Percentiles rank a stretch among this genome's conserved stretches.
Conservation (phyloP, 2,888 invertebrate genomes). For the Platycheirus rosarum region DNA sequence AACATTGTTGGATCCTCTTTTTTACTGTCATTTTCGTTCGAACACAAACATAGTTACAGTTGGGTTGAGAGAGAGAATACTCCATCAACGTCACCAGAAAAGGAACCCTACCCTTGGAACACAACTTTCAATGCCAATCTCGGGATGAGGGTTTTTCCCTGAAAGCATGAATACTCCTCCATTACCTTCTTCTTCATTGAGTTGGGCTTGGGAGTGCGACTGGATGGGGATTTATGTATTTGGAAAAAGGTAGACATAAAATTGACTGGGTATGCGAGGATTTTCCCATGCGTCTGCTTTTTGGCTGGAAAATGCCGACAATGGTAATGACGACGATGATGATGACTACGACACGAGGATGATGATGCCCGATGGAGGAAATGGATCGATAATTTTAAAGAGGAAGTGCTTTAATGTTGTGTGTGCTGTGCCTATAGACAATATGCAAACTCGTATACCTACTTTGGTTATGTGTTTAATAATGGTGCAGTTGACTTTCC, state of each 20-base stretch:
- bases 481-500: conserved; percentile 44
- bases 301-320: conserved; percentile 67
- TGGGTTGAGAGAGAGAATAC: conserved; percentile 66
- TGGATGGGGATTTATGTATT: conserved; percentile 16
- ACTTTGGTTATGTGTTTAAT: conserved; percentile 18
- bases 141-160: conserved; percentile 48
- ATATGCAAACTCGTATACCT: not conserved
- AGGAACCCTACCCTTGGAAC: conserved; percentile 69
- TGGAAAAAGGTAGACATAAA: conserved; percentile 41
- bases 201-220: conserved; percentile 6
- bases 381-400: conserved; percentile 76
- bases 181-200: not conserved
- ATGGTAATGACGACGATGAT: conserved; percentile 40
- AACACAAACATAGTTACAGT: conserved; percentile 57
- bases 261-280: conserved; percentile 47
- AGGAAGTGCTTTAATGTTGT: conserved; percentile 66
- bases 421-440: conserved; percentile 27
- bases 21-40: conserved; percentile 12
- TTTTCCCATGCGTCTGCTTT: conserved; percentile 69
- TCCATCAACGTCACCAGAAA: conserved; percentile 64
- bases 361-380: conserved; percentile 47
- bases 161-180: conserved; percentile 52
- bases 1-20: conserved; percentile 27
- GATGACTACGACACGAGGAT: conserved; percentile 33
- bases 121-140: conserved; percentile 68